Conservation (phyloP, 2,113 vertebrate genomes). For the Phocoena sinus region DNA sequence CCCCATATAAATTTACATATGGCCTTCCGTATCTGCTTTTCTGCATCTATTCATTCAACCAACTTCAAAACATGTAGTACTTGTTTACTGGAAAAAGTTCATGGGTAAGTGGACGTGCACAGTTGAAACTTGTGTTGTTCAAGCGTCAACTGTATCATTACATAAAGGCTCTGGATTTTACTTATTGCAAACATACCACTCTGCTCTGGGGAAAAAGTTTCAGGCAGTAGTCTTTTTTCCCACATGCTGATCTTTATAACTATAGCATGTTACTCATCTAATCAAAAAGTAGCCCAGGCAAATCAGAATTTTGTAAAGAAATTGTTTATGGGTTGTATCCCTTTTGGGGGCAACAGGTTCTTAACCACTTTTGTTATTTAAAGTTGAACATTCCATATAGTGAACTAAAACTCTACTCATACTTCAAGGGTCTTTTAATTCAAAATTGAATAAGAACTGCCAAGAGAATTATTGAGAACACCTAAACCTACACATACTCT, state of each 20-base stretch:
- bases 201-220: not conserved
- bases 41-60: not conserved
- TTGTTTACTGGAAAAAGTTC: not conserved
- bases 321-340: not conserved
- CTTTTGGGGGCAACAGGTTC: not conserved
- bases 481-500: not conserved
- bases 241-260: not conserved
- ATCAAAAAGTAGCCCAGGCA: not conserved
- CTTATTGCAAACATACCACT: not conserved
- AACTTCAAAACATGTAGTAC: too few relatives aligned
- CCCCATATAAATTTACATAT: not conserved
- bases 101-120: not conserved
- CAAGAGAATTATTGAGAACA: not conserved
- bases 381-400: not conserved
- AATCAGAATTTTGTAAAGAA: not conserved
- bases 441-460: not conserved
- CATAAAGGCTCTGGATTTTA: not conserved
- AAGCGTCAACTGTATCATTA: not conserved
- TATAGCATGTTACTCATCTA: not conserved
- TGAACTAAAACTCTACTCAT: not conserved
- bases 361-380: not conserved
- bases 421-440: not conserved
- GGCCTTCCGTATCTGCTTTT: not conserved
- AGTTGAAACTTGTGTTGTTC: not conserved
- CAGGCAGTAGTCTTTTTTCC: not conserved